Evolutionary conservation across 2,113 vertebrate species (phyloP).

Genomic region (Tyto alba): DNA sequence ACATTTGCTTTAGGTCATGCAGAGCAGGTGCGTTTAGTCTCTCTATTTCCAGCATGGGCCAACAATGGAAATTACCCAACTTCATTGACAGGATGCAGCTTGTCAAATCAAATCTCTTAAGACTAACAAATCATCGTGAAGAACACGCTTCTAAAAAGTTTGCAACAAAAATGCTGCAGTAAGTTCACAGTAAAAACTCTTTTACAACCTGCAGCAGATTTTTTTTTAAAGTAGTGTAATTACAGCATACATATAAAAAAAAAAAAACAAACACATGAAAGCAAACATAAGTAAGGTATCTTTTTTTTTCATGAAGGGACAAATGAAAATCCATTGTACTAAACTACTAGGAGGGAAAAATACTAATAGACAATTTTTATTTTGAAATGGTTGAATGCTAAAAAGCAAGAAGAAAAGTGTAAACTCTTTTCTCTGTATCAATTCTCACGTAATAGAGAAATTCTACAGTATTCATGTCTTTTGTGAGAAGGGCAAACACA

Average conservation of each 20-base stretch:
- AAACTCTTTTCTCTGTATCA: background rate
- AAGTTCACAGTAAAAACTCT: conserved; percentile 33
- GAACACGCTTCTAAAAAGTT: conserved; percentile 51
- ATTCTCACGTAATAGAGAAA: background rate
- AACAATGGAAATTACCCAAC: conserved; percentile 83
- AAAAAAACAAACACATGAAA: background rate
- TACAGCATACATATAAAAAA: background rate
- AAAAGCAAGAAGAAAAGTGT: background rate
- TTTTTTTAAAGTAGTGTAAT: background rate
- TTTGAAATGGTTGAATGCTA: background rate
- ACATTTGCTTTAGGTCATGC: conserved; percentile 81
- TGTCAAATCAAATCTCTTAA: conserved; percentile 81
- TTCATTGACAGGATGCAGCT: conserved; percentile 90
- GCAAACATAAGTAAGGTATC: background rate
- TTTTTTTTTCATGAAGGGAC: background rate
- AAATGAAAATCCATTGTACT: background rate
- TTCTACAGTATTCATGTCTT: background rate
- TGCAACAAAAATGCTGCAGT: conserved; percentile 50
- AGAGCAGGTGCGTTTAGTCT: conserved; percentile 91
- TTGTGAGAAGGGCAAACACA: background rate
- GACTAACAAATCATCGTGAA: conserved; percentile 72
- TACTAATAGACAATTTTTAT: background rate
- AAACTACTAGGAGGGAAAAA: background rate
- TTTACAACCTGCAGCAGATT: background rate
- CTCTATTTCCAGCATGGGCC: conserved; percentile 80